Conservation (phyloP, 2,797 vertebrate species). For the Buceros bicornis region DNA sequence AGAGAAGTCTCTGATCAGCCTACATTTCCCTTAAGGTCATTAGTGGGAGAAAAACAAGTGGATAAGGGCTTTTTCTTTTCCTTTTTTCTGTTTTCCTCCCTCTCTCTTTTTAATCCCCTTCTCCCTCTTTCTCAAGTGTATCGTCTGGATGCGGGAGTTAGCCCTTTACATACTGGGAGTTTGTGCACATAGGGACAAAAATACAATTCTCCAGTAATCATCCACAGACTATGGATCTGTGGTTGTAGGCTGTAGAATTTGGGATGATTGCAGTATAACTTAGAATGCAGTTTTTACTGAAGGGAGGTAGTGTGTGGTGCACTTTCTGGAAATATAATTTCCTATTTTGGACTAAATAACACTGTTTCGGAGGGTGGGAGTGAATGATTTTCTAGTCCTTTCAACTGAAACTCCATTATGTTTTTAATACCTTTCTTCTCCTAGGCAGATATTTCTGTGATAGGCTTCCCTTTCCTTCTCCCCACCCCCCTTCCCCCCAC, state of each 20-base stretch:
- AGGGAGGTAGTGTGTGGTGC: not conserved
- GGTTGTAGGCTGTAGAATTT: conserved; percentile 29
- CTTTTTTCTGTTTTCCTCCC: rapidly evolving
- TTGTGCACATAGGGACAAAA: not conserved
- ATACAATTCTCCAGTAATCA: not conserved
- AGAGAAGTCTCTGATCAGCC: conserved; percentile 47
- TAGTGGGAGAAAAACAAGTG: conserved; percentile 25
- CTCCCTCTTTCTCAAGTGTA: not conserved
- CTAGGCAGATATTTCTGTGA: conserved; percentile 1
- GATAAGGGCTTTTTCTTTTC: conserved; percentile 19
- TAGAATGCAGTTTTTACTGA: conserved; percentile 43
- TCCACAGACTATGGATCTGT: not conserved
- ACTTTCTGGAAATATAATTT: conserved; percentile 34
- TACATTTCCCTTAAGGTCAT: conserved; percentile 39
- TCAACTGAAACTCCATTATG: conserved; percentile 24
- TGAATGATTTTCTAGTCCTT: conserved; percentile 10
- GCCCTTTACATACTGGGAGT: not conserved
- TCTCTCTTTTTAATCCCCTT: not conserved
- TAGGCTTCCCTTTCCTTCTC: conserved; percentile 13
- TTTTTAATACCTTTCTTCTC: conserved; percentile 22
- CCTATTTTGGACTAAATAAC: not conserved
- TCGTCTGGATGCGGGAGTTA: not conserved
- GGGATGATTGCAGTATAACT: conserved; percentile 22
- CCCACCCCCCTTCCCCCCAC: not conserved
- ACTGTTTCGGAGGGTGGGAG: not conserved